Conservation (phyloP, 2,113 vertebrate genomes). For the Scomber japonicus region DNA sequence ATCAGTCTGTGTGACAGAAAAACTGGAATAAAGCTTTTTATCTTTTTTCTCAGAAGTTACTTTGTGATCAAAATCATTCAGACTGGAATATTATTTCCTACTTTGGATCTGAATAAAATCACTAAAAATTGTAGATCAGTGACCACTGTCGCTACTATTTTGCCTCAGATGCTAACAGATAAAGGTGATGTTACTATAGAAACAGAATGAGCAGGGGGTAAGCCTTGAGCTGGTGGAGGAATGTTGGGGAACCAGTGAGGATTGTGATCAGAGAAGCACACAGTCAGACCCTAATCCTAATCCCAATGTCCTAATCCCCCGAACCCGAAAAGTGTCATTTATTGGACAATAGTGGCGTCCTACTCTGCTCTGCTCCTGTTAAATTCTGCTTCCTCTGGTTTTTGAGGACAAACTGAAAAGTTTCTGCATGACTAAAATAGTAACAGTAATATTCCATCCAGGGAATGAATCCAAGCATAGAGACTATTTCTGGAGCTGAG, state of each 20-base stretch:
- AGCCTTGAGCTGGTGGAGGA: neutral
- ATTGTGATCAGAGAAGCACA: neutral
- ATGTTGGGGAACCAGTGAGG: conserved; percentile 1
- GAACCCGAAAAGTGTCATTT: neutral
- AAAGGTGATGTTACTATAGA: conserved; percentile 26
- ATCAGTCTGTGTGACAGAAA: too few relatives aligned
- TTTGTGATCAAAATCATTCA: too few relatives aligned
- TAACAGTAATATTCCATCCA: conserved; percentile 12
- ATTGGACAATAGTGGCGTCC: neutral
- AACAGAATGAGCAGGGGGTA: conserved; percentile 15
- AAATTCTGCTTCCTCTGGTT: neutral
- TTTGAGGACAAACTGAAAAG: neutral
- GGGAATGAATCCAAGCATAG: conserved; percentile 21
- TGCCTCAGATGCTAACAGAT: conserved; percentile 9
- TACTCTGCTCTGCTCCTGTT: neutral
- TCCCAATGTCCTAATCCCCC: neutral
- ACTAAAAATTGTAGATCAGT: neutral
- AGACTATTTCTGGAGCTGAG: conserved; percentile 33
- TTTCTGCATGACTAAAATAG: conserved; percentile 22
- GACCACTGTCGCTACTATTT: neutral
- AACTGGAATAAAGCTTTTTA: too few relatives aligned
- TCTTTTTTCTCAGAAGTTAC: too few relatives aligned
- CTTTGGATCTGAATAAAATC: neutral
- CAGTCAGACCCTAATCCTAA: neutral
- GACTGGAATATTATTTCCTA: neutral